Evolutionary conservation across 2,888 invertebrate genomes (phyloP), one percentile per base, ranked within the genome.

Genomic region (Eurytoma californica): DNA sequence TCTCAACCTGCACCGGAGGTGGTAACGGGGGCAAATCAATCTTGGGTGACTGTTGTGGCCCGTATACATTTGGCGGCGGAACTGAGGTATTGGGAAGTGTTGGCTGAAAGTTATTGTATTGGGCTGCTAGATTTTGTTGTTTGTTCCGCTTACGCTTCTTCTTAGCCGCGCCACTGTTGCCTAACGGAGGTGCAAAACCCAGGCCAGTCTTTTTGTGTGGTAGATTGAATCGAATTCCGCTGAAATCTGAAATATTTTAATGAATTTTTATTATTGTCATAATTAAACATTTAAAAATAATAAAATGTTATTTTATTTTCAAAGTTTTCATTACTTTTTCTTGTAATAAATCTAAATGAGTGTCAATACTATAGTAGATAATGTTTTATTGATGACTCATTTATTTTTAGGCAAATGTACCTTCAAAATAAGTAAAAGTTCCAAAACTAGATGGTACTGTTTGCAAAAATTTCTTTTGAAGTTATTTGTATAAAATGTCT

Each of bases 71-170:
- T 2, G 81, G 81, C 16, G 81, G 81, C 24, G 81, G 81, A 24
- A 81, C 58, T 2, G 81, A 81, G 1, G 77, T 81, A 16, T 81
- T 79, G 24, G 81, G 81, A 16, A 61, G 75, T 68, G 72, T 60
- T 16, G 67, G 61, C 70, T 79, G 79, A 65, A 79, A 79, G 55
- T 58, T 61, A 66, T 60, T 72, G 49, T 55, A 82, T 49, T 77
- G 76, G 51, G 68, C 77, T 24, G 58, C 60, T 4, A 77, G 72
- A 68, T 75, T 82, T 72, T 61, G 61, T 61, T 61, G 61, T 61
- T 82, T 82, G 57, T 94, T 95, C 82, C 94, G 93, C 90, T 95
- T 95, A 72, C 95, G 93, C 88, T 95, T 95, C 91, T 95, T 95
- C 91, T 95, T 95, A 0, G 92, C 92, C 14, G 92, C 92, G 77